Base-by-base conservation (phyloP, 2,888 invertebrate species). In the Trachelus tabidus region DNA sequence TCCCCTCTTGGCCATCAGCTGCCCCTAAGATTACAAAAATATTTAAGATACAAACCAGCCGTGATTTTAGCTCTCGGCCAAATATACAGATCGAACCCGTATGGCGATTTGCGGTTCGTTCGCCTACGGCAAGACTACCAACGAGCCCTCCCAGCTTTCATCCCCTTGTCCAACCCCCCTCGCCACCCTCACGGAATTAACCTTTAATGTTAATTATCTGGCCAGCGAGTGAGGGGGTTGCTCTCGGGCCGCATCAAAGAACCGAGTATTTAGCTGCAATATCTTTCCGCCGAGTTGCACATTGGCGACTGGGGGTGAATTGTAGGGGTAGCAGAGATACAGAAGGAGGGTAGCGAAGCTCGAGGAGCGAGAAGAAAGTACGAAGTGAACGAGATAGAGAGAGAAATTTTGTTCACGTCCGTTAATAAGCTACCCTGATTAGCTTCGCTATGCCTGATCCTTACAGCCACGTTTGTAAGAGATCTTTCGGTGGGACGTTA, bases 191-290 rank as follows among this genome's bases (percentile, higher is more conserved):
- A n/a, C 78, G 78, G 79, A 86, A 87, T 89, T 89, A 90, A 89
- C 89, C 89, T 89, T 89, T 88, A 87, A 88, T 86, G 87, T 89
- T 89, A 89, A 90, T 90, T 89, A 90, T 90, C 88, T 86, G 80
- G 75, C 81, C 77, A 77, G 77, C 79, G 73, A 79, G 77, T 79
- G 80, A 76, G 73, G 73, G 79, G 78, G 77, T 81, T 83, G 56
- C 23, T 56, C 9, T 56, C 56, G 56, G 83, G 84, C 83, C 81
- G 86, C 87, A 88, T 90, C 90, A 90, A 90, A 90, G 90, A 88
- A 88, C 87, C 85, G 84, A 86, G 84, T 87, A 87, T 87, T 89
- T 88, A 87, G 86, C 86, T 88, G 86, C 87, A 89, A 89, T 88
- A 89, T 90, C 89, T 88, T 90, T 90, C 89, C 90, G 80, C 82